These are phyloP conservation scores for Ceratotherium simum DNA, from an alignment of 2,113 vertebrate genomes.

Conservation along the genomic window DNA sequence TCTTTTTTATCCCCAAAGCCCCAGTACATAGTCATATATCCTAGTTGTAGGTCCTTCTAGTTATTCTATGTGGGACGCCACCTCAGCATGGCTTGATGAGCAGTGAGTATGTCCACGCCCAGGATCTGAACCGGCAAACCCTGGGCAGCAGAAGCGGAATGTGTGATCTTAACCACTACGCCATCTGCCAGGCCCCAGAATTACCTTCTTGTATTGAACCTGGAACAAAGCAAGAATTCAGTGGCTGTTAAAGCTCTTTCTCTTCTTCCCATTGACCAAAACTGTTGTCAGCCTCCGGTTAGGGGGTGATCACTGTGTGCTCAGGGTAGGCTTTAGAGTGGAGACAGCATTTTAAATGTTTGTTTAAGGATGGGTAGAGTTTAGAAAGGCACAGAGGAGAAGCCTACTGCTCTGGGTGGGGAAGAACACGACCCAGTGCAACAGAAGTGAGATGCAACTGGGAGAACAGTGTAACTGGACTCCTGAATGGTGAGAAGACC, in stretches of 20 bases:
- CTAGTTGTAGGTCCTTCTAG: too few species aligned
- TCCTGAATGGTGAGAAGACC: background rate
- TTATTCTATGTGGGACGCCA: too few species aligned
- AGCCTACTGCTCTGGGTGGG: background rate
- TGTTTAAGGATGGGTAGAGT: background rate
- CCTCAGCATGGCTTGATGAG: too few species aligned
- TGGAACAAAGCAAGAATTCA: background rate
- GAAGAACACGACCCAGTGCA: too few species aligned
- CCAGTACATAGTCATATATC: too few species aligned
- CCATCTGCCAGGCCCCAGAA: background rate
- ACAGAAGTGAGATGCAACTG: background rate
- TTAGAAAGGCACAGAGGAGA: background rate
- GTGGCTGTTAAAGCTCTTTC: background rate
- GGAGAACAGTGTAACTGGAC: rapidly evolving
- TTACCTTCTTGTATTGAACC: background rate
- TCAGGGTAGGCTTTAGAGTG: background rate
- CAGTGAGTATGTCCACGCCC: too few species aligned
- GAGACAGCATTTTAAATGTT: background rate
- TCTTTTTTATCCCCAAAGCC: too few species aligned
- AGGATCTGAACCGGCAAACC: too few species aligned
- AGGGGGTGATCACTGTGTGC: rapidly evolving
- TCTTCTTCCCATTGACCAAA: background rate
- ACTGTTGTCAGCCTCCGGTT: background rate
- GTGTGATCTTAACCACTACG: too few species aligned
- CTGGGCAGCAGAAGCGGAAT: too few species aligned